phyloP scores from a whole-genome alignment of 2,888 invertebrate genomes.

The Polymixis flavicincta region DNA sequence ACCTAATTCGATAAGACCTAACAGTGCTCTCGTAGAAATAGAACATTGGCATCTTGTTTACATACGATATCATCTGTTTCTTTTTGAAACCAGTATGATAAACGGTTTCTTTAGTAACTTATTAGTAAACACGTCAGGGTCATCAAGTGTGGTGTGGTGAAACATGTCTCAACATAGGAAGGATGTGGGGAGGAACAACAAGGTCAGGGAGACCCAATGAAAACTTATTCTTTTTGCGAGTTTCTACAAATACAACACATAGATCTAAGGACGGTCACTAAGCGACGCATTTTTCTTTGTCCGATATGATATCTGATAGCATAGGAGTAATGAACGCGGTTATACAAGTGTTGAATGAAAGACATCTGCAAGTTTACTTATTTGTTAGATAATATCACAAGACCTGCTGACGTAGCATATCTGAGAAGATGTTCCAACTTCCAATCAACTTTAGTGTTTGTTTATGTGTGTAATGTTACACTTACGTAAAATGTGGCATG shows the following conservation, averaged over 20 bases:
- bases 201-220: neutral
- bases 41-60: slow-evolving; percentile 39
- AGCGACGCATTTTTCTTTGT: slow-evolving; percentile 40
- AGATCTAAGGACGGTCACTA: neutral
- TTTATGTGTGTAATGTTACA: slow-evolving; percentile 59
- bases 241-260: slow-evolving; percentile 3
- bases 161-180: neutral
- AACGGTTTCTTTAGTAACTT: slow-evolving; percentile 12
- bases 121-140: slow-evolving; percentile 15
- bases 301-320: slow-evolving; percentile 42
- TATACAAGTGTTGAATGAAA: slow-evolving; percentile 41
- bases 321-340: slow-evolving; percentile 54
- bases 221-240: neutral
- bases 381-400: slow-evolving; percentile 27
- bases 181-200: neutral
- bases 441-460: slow-evolving; percentile 45
- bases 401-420: slow-evolving; percentile 27
- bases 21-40: slow-evolving; percentile 26
- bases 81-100: slow-evolving; percentile 7
- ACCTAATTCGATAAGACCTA: slow-evolving; percentile 36
- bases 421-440: slow-evolving; percentile 8
- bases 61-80: slow-evolving; percentile 12
- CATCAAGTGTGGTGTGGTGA: neutral
- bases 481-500: slow-evolving; percentile 56
- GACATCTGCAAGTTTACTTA: slow-evolving; percentile 14